phyloP scores from a whole-genome alignment of 2,888 invertebrate genomes.

The Dicyrtoma fusca region DNA sequence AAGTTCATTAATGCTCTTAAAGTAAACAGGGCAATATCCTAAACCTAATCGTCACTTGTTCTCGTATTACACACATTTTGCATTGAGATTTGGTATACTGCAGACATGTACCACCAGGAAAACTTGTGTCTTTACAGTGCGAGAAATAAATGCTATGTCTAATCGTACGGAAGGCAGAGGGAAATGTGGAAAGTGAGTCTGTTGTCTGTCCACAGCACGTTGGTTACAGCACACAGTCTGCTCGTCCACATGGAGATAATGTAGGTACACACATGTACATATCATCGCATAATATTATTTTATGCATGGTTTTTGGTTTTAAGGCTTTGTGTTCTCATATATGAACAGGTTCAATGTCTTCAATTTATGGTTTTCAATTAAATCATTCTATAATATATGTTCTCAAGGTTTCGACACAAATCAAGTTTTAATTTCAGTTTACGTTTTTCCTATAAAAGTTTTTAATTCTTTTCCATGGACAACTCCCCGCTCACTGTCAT shows the following conservation, averaged over 20 bases:
- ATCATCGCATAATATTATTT: not conserved
- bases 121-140: not conserved
- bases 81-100: not conserved
- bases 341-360: conserved; percentile 33
- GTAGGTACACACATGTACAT: too few relatives aligned
- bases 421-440: conserved; percentile 32
- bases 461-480: conserved; percentile 27
- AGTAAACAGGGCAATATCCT: conserved; percentile 35
- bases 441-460: conserved; percentile 25
- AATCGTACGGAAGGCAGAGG: conserved; percentile 4
- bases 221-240: not conserved
- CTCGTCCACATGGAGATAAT: not conserved
- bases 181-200: conserved; percentile 2
- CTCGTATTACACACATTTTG: too few relatives aligned
- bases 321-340: conserved; percentile 7
- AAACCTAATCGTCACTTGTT: conserved; percentile 27
- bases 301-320: not conserved
- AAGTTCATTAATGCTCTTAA: conserved; percentile 26
- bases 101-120: not conserved
- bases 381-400: conserved; percentile 18
- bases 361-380: conserved; percentile 30
- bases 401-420: conserved; percentile 30
- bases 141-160: too few relatives aligned
- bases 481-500: not conserved
- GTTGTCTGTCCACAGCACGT: not conserved